These are phyloP conservation scores for Onychostruthus taczanowskii DNA, from an alignment of 2,113 vertebrate genomes.

Conservation along the genomic window DNA sequence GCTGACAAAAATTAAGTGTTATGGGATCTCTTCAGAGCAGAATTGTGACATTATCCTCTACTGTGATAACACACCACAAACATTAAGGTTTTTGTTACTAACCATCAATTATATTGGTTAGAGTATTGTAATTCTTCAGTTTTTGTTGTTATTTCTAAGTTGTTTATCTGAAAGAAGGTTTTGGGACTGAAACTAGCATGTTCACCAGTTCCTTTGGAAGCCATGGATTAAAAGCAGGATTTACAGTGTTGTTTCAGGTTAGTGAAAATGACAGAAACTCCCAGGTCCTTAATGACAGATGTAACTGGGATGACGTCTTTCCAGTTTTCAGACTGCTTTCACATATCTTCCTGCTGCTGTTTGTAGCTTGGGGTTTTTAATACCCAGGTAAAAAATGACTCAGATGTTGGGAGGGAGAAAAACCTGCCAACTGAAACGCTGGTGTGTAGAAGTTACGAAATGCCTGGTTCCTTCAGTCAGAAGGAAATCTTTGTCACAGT, in stretches of 20 bases:
- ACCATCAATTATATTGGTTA: neutral
- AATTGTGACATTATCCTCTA: neutral
- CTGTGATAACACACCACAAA: neutral
- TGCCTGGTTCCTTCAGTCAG: neutral
- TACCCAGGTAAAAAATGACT: neutral
- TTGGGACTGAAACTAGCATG: neutral
- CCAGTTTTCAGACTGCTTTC: neutral
- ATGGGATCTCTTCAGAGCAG: neutral
- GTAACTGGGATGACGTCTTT: neutral
- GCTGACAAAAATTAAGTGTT: neutral
- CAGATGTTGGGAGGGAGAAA: neutral
- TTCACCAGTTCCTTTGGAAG: neutral
- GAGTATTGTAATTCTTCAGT: neutral
- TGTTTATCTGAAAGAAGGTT: neutral
- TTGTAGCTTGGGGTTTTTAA: neutral
- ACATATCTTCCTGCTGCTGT: neutral
- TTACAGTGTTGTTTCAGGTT: neutral
- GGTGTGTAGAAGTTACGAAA: neutral
- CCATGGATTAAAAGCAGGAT: neutral
- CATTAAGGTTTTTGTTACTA: neutral
- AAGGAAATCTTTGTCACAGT: neutral
- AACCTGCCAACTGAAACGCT: neutral
- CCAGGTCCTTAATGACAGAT: neutral
- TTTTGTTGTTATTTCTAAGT: neutral
- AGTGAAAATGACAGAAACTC: neutral